Conservation (phyloP, 2,888 invertebrate species). For the Philereme vetulata region DNA sequence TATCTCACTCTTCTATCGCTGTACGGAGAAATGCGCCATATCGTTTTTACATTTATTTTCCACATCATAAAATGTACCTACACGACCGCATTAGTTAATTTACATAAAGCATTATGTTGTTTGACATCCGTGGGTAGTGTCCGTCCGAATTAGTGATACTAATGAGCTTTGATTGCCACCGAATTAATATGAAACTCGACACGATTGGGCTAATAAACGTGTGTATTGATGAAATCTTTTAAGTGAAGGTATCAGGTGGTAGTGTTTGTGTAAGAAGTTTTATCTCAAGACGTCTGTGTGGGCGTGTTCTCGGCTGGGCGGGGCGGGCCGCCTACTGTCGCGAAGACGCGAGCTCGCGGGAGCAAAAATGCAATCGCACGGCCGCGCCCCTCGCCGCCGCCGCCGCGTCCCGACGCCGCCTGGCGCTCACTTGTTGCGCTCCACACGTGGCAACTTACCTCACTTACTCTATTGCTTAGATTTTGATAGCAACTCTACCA, state of each 20-base stretch:
- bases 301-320: slow-evolving; percentile 73
- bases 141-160: slow-evolving; percentile 50
- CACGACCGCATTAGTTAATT: slow-evolving; percentile 30
- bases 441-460: slow-evolving; percentile 15
- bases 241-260: not conserved
- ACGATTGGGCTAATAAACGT: slow-evolving; percentile 42
- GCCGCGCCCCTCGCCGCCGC: slow-evolving; percentile 30
- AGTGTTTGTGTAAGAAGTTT: slow-evolving; percentile 23
- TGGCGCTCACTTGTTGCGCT: slow-evolving; percentile 62
- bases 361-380: slow-evolving; percentile 59
- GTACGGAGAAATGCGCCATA: not conserved
- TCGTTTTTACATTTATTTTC: not conserved
- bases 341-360: slow-evolving; percentile 63
- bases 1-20: slow-evolving; percentile 44
- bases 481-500: too few species aligned
- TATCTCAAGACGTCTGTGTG: slow-evolving; percentile 57
- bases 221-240: slow-evolving; percentile 9
- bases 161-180: slow-evolving; percentile 52
- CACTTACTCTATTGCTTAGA: too few species aligned
- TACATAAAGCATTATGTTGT: slow-evolving; percentile 34
- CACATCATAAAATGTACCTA: slow-evolving; percentile 1
- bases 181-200: slow-evolving; percentile 47
- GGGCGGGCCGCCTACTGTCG: slow-evolving; percentile 68
- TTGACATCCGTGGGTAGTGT: slow-evolving; percentile 42
- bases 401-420: slow-evolving; percentile 32